A percentile compares a stretch with the other conserved stretches of the same genome.
These are phyloP conservation scores for Canis aureus DNA, from an alignment of 2,113 vertebrate species.

Conservation along the genomic window DNA sequence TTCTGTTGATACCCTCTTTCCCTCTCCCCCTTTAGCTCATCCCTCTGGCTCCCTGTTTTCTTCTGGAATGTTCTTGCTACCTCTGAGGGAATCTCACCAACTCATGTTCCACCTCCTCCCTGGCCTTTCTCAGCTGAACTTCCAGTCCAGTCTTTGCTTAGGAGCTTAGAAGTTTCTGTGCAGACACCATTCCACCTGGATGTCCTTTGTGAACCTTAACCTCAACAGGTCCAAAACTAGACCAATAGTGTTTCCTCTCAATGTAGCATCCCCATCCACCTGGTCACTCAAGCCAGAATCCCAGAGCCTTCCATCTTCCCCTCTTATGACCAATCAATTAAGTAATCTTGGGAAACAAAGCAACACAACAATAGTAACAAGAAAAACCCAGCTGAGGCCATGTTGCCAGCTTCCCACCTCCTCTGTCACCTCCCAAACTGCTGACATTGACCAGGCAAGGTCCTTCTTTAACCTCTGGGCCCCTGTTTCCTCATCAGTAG, in stretches of 20 bases:
- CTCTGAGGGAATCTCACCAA: neutral
- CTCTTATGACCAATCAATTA: neutral
- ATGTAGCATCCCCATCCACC: neutral
- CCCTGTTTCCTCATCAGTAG: neutral
- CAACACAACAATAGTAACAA: neutral
- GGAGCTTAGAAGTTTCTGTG: neutral
- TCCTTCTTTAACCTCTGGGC: neutral
- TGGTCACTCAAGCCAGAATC: neutral
- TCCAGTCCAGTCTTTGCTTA: neutral
- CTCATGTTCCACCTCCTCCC: neutral
- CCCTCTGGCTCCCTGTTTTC: neutral
- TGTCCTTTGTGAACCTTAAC: neutral
- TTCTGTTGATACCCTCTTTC: neutral
- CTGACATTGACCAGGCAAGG: neutral
- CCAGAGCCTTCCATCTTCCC: neutral
- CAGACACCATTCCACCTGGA: neutral
- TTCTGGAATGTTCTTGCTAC: neutral
- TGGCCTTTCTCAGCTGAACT: neutral
- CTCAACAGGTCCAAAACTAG: neutral
- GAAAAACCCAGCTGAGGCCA: neutral
- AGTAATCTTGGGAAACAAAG: slow-evolving; percentile 1
- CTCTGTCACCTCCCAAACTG: neutral
- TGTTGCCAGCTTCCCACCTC: neutral
- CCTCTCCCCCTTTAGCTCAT: neutral
- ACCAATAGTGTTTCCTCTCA: neutral